These are phyloP conservation scores for Aegotheles bennettii DNA, from an alignment of 2,113 vertebrate species.

Conservation along the genomic window DNA sequence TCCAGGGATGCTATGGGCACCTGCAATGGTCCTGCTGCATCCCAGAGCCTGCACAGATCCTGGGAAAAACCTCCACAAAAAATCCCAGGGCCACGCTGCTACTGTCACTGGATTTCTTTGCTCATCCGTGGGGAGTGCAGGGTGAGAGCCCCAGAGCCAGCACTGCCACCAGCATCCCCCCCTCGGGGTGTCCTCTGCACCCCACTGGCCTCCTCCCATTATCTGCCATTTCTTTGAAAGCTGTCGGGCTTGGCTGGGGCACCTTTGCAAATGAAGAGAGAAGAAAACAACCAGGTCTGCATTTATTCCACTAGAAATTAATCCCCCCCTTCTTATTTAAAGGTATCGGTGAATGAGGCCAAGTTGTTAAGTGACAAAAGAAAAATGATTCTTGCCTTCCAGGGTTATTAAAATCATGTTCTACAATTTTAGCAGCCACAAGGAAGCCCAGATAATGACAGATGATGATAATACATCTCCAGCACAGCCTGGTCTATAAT, in stretches of 20 bases:
- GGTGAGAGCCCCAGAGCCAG: background rate
- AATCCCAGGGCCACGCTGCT: too few relatives aligned
- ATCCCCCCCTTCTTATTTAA: slow-evolving; percentile 56
- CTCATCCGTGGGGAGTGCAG: background rate
- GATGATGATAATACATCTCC: slow-evolving; percentile 73
- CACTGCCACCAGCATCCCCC: rapidly evolving
- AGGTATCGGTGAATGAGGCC: slow-evolving; percentile 57
- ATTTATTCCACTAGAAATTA: slow-evolving; percentile 39
- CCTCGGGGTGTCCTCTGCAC: background rate
- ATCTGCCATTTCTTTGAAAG: slow-evolving; percentile 17
- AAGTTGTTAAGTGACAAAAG: slow-evolving; percentile 78
- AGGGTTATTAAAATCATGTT: slow-evolving; percentile 82
- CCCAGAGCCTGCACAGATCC: background rate
- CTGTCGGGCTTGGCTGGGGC: background rate
- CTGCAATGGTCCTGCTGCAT: background rate
- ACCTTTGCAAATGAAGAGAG: background rate
- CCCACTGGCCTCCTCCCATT: background rate
- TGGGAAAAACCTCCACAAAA: too few relatives aligned
- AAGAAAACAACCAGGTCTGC: slow-evolving; percentile 13
- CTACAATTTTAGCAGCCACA: slow-evolving; percentile 74
- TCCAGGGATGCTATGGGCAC: background rate
- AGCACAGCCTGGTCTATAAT: slow-evolving; percentile 61
- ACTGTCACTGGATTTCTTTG: background rate
- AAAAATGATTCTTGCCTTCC: slow-evolving; percentile 77
- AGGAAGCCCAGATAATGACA: slow-evolving; percentile 73